Base-by-base conservation (phyloP, 2,888 invertebrate species). In the Synergus japonicus region DNA sequence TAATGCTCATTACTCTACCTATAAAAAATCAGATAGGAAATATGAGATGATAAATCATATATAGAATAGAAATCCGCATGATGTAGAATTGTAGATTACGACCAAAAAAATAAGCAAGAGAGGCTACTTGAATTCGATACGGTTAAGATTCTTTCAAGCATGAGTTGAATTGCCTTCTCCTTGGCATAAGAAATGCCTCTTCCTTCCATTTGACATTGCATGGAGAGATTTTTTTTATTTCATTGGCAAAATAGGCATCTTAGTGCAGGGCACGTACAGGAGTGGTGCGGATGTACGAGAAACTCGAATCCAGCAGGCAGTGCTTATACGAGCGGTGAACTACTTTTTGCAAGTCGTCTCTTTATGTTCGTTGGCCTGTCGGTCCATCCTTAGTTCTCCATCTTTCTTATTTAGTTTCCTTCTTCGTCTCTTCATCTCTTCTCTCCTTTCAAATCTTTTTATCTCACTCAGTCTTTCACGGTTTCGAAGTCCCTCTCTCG, bases 311-410 rank as follows among this genome's bases (percentile, higher is more conserved):
- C 83, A 81, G 58, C 81, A 78, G 80, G 78, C 82, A 84, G 83
- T 81, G 86, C 85, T 85, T 85, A 86, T 85, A 85, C 87, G 87
- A 88, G 82, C 86, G 85, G 85, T 88, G 87, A 90, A 88, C 90
- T 88, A 90, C 90, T 90, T 91, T 90, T 90, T 90, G 90, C 85
- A 85, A 85, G 88, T 87, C 86, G 84, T 86, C 87, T 87, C 86
- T 84, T 84, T 83, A 82, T 83, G 82, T 82, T 85, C 82, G 78
- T 81, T 83, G 82, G 83, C 83, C 81, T 84, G 82, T 84, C 83
- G 77, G 83, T 79, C 76, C 78, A 79, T 66, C 76, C 77, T 78
- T 44, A 58, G 77, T 60, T 78, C 46, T 81, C 76, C 76, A 77
- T 81, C 78, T 54, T 79, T 69, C 69, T 58, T 65, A 63, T 54